Percentiles rank a stretch among this genome's conserved stretches.
Conservation (phyloP, 2,797 vertebrate genomes). For the Sciurus vulgaris region DNA sequence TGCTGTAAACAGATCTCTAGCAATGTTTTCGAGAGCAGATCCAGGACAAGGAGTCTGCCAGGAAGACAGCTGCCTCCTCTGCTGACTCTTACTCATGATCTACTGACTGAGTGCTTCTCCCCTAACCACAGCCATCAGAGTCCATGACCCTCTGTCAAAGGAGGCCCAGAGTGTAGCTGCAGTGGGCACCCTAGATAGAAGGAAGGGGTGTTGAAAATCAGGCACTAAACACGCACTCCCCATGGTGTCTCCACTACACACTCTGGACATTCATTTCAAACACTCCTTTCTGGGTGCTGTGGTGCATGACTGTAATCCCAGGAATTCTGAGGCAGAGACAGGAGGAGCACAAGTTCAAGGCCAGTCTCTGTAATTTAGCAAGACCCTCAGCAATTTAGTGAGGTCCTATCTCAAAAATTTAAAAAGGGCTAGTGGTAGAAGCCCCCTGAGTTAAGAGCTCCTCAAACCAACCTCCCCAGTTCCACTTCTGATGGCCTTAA, state of each 20-base stretch:
- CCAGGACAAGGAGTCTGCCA: constrained; percentile 50
- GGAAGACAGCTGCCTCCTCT: constrained; percentile 71
- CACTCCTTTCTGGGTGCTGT: too few species aligned
- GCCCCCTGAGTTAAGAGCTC: neutral
- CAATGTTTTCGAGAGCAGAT: constrained; percentile 52
- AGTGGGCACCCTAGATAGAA: neutral
- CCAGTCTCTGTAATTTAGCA: too few species aligned
- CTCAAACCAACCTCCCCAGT: neutral
- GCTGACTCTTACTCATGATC: constrained; percentile 64
- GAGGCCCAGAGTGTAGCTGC: neutral
- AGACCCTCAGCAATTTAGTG: too few species aligned
- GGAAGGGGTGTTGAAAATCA: neutral
- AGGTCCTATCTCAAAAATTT: too few species aligned
- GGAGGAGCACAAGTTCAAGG: too few species aligned
- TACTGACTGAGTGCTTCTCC: neutral
- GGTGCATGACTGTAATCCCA: too few species aligned
- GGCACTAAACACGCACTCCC: neutral
- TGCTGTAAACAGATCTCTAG: constrained; percentile 69
- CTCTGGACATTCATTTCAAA: neutral
- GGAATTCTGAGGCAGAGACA: too few species aligned
- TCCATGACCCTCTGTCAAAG: neutral
- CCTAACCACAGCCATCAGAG: constrained; percentile 11
- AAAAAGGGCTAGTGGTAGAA: too few species aligned
- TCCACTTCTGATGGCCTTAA: neutral
- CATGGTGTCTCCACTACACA: too few species aligned